Evolutionary conservation across 2,113 vertebrate genomes (phyloP), one percentile per base, ranked within the genome.

Genomic region (Salminus brasiliensis): DNA sequence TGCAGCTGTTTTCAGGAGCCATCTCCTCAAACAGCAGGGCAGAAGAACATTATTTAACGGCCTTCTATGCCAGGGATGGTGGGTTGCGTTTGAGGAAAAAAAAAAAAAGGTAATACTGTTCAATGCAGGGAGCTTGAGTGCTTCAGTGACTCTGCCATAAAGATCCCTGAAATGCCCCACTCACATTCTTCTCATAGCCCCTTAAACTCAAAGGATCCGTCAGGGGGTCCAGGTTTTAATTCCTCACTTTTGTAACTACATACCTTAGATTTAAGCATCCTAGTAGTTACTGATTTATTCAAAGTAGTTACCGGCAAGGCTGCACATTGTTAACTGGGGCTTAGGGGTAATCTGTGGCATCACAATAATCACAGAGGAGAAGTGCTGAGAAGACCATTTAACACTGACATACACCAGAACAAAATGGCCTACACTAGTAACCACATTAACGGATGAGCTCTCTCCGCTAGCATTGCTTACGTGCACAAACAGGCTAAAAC

Each of bases 101-200:
- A 74, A 78, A 60, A 65, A n/a, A 80, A 70, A 29, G n/a, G 41
- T 84, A 81, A 84, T 78, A 84, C 79, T 84, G 79, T 74, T 75
- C 47, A 25, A 59, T 8, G 36, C 23, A 63, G 16, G 25, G 45
- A 78, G 45, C 27, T 32, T 16, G 55, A 76, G 75, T 84, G 75
- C 83, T 62, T 74, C 5, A 13, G 73, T 63, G 59, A 69, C 32
- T 72, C 65, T 57, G 68, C 57, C 66, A n/a, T 21, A 5, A 39
- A 52, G 53, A 65, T 78, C 67, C 74, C 74, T 60, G 53, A 49
- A 66, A 59, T 59, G 34, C 49, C 52, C 5, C 39, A 23, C 55
- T 69, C 62, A 70, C 69, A 49, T 70, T 72, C 62, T 39, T 39
- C 30, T 65, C 5, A 5, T 25, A 25, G 10, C 7, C 52, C 21